Conservation (phyloP, 2,888 invertebrate species). For the Anaspis maculata region DNA sequence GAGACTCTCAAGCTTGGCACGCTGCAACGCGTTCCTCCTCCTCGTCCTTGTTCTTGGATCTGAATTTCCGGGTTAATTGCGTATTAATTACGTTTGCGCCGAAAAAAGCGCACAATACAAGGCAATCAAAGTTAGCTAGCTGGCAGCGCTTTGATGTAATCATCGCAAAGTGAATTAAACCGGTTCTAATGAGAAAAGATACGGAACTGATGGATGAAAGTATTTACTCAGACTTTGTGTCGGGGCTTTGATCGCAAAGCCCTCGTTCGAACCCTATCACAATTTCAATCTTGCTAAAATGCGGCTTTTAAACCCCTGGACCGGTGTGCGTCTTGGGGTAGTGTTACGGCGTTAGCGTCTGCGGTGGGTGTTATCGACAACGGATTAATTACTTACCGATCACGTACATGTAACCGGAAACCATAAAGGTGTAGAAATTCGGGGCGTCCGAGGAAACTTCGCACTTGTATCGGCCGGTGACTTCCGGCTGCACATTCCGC, state of each 20-base stretch:
- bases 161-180: too few species aligned
- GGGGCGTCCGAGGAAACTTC: slow-evolving; percentile 69
- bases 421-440: slow-evolving; percentile 60
- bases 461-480: slow-evolving; percentile 65
- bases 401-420: slow-evolving; percentile 61
- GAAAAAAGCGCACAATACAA: slow-evolving; percentile 9
- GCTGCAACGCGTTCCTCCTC: slow-evolving; percentile 11
- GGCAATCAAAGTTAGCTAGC: too few species aligned
- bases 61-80: slow-evolving; percentile 2
- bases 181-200: too few species aligned
- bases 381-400: slow-evolving; percentile 69
- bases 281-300: not conserved
- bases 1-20: slow-evolving; percentile 4
- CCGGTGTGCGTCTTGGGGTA: too few species aligned
- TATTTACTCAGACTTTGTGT: too few species aligned
- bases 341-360: too few species aligned
- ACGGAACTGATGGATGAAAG: too few species aligned
- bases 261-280: too few species aligned
- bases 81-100: slow-evolving; percentile 1
- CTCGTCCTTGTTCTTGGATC: not conserved
- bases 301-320: too few species aligned
- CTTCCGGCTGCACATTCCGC: slow-evolving; percentile 58
- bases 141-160: slow-evolving; percentile 8
- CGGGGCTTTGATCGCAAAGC: too few species aligned
- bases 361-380: too few species aligned